Base-by-base conservation (phyloP, 1,140 invertebrate species). In the Zaprionus vittiger region DNA sequence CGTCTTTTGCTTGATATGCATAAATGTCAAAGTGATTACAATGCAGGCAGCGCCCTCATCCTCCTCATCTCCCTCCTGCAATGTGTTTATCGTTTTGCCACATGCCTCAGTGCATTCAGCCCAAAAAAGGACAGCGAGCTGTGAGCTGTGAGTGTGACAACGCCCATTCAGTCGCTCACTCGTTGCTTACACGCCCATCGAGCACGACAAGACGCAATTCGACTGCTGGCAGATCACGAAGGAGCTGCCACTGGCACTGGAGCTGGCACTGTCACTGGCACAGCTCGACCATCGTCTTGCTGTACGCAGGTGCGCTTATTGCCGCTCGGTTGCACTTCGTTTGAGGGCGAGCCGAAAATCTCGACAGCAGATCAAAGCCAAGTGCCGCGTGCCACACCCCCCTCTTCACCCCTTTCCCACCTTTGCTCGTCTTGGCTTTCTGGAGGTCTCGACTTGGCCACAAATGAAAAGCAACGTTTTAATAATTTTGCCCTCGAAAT, bases 21-120 rank as follows among this genome's bases (percentile, higher is more conserved):
- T 89, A 91, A 91, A 91, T 84, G 87, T 84, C 87, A 91, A 91
- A 91, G 89, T 91, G 87, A 91, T 91, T 91, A 91, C 89, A 91
- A 91, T 87, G 85, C 76, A 83, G 80, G 71, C 65, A 26, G 26
- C 12, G 55, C 20, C 34, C 24, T 56, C 54, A 2, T 4, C 54
- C 24, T 28, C n/a, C n/a, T n/a, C n/a, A n/a, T n/a, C 52, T 20
- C 24, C 28, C 57, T 14, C 71, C 68, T 69, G 62, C 78, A 82
- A 82, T 84, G 87, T 91, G 89, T 91, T 91, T 87, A 91, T 91
- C 89, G 89, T 79, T 91, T 91, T 82, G 89, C 70, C 76, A 71
- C 66, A 79, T 79, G 89, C 75, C 75, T 83, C 79, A 82, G 54
- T 83, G 81, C 73, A 73, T 63, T 75, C 59, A 28, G 47, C 59